These are phyloP conservation scores for Natator depressus DNA, from an alignment of 2,113 vertebrate genomes.

Conservation along the genomic window DNA sequence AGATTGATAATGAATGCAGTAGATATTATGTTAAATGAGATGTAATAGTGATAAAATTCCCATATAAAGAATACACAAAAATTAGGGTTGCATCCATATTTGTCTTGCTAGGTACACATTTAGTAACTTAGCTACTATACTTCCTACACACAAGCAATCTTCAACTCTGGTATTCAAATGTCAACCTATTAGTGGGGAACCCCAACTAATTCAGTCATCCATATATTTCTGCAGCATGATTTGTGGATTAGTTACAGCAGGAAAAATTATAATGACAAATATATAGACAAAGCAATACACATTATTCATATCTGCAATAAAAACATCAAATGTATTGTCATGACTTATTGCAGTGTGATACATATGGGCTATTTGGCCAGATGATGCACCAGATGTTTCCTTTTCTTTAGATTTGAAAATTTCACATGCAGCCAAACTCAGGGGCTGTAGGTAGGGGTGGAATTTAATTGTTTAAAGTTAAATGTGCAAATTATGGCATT, in stretches of 20 bases:
- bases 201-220: constrained; percentile 59
- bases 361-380: constrained; percentile 38
- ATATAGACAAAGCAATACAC: constrained; percentile 58
- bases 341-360: constrained; percentile 66
- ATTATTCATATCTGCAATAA: constrained; percentile 78
- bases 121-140: neutral
- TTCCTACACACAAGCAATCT: constrained; percentile 7
- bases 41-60: neutral
- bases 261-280: constrained; percentile 70
- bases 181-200: constrained; percentile 53
- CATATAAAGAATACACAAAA: neutral
- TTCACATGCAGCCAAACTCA: constrained; percentile 47
- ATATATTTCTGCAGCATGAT: constrained; percentile 66
- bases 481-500: constrained; percentile 27
- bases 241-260: constrained; percentile 71
- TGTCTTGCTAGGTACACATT: neutral
- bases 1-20: neutral
- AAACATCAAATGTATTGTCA: constrained; percentile 55
- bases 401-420: constrained; percentile 35
- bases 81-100: neutral
- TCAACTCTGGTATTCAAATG: constrained; percentile 48
- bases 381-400: constrained; percentile 77
- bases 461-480: neutral
- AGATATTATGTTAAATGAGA: neutral
- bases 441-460: constrained; percentile 5